Conservation (phyloP, 2,113 vertebrate genomes). For the Bucco capensis region DNA sequence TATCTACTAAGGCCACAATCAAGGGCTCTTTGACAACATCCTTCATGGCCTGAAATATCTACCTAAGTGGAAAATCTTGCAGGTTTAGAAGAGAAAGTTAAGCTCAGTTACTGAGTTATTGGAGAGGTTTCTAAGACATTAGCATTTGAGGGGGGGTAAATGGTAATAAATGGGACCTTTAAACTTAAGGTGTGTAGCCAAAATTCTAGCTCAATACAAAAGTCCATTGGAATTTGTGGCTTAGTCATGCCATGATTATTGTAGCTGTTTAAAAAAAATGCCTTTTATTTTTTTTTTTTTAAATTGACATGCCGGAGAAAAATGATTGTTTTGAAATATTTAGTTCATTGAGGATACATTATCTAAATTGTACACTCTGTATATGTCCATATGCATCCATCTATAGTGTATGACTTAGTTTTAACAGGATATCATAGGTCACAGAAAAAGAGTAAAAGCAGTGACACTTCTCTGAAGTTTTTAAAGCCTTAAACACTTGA, state of each 20-base stretch:
- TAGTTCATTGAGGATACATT: not conserved
- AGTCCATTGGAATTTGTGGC: not conserved
- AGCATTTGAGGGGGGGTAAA: not conserved
- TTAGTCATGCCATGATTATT: not conserved
- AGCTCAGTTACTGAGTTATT: not conserved
- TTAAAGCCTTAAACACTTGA: conserved; percentile 31
- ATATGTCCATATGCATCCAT: not conserved
- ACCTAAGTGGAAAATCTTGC: not conserved
- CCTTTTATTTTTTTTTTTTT: accelerated
- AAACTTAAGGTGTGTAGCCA: not conserved
- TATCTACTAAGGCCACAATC: not conserved
- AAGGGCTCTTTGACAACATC: not conserved
- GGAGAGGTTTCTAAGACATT: not conserved
- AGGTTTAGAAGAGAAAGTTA: not conserved
- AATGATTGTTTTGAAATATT: no score
- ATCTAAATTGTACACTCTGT: not conserved
- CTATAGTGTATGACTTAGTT: not conserved
- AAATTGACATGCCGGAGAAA: not conserved
- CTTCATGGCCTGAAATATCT: not conserved
- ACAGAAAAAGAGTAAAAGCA: not conserved
- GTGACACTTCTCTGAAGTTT: conserved; percentile 29
- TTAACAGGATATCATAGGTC: not conserved
- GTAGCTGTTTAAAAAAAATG: not conserved
- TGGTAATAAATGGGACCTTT: not conserved
- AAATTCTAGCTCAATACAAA: not conserved